Base-by-base conservation (phyloP, 2,888 invertebrate species). In the Acronicta leporina region DNA sequence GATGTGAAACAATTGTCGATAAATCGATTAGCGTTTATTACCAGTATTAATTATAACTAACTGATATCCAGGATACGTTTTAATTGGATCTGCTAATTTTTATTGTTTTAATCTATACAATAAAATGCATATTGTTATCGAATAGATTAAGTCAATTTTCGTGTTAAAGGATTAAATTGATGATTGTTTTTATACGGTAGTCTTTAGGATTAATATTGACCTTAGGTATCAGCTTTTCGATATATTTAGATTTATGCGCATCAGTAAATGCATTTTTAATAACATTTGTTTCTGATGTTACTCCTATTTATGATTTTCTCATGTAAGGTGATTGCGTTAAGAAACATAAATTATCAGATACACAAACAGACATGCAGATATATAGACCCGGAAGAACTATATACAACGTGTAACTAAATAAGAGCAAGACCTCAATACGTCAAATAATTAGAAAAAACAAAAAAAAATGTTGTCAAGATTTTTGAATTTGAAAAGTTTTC, bases 171-270 rank as follows among this genome's bases (percentile, higher is more conserved):
- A 51, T 51, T 67, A 51, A 33, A 48, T 48, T 58, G 47, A 41
- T 64, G 65, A 16, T 48, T 48, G 47, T 65, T 73, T 73, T 66
- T 52, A 16, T 43, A 47, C 35, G 42, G 42, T 47, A 64, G 50
- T 47, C 46, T 42, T 43, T 30, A 38, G 1, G 45, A 25, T 25
- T 16, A 57, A 53, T 48, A 44, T 59, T 38, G 52, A 13, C 33
- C 35, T 33, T 33, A 33, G 42, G 10, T 52, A 58, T 57, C 42
- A n/a, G 50, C 7, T 52, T 66, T 45, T 27, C 9, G 16, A 54
- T 33, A n/a, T 50, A 11, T 45, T 49, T 68, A 3, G 0, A n/a
- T 47, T 47, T 47, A 35, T 47, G 35, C 15, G 30, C 20, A 11
- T 33, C 7, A 33, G 10, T 46, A 30, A 35, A 49, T 54, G 16